These are phyloP conservation scores for Actinopyga echinites DNA, from an alignment of 53 echinoderm and acorn worm species.

Conservation along the genomic window DNA sequence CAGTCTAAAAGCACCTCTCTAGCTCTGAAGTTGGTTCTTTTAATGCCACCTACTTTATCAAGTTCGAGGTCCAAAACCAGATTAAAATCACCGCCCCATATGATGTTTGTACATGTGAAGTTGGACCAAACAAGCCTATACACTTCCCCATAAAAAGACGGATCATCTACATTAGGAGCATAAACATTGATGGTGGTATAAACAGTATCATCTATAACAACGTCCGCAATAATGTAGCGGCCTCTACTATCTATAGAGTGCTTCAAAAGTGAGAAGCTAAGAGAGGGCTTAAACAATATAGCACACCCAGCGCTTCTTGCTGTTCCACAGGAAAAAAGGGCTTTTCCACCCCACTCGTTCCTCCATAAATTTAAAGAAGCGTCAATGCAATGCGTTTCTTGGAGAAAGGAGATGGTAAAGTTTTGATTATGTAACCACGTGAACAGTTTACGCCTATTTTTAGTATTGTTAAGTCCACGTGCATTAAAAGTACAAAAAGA, in stretches of 20 bases:
- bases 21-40: conserved; percentile 8
- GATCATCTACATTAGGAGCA: too few species aligned
- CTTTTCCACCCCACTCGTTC: too few species aligned
- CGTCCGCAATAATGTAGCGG: conserved; percentile 1
- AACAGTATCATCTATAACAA: conserved; percentile 3
- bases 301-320: conserved; percentile 5
- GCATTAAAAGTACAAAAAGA: too few species aligned
- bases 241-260: not conserved
- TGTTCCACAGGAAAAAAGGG: not conserved
- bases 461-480: too few species aligned
- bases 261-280: not conserved
- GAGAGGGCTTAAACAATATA: conserved; percentile 20
- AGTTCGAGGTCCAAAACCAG: conserved; percentile 2
- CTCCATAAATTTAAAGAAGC: too few species aligned
- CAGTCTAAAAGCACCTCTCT: conserved; percentile 4
- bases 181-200: too few species aligned
- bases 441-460: too few species aligned
- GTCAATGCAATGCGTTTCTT: too few species aligned
- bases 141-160: not conserved
- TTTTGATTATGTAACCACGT: too few species aligned
- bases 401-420: too few species aligned
- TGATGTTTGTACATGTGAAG: conserved; percentile 25
- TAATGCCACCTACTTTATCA: conserved; percentile 32
- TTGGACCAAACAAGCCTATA: not conserved
- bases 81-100: conserved; percentile 43